Base-by-base conservation (phyloP, 2,797 vertebrate genomes). In the Peromyscus melanophrys region DNA sequence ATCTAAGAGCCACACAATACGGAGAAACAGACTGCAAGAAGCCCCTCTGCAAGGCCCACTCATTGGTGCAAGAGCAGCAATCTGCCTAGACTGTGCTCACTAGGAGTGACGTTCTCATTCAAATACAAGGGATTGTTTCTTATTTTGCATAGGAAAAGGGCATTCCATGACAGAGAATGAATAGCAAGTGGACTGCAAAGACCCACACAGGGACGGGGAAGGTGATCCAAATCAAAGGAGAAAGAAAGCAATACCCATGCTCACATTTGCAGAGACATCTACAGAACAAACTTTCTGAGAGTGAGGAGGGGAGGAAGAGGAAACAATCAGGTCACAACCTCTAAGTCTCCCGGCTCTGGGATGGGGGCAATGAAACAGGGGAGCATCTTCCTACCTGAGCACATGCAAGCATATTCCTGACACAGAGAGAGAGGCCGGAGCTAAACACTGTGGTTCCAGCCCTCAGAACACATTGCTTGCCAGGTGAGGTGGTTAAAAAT, bases 351-450 rank as follows among this genome's bases (percentile, higher is more conserved):
- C 82, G 73, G 31, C 43, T 81, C 63, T 3, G 12, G 29, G 71
- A 19, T 14, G 10, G 71, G 31, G 63, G 31, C 29, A 67, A 65
- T 37, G 73, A 69, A 43, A 57, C 81, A 46, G 25, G 21, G 86
- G 0, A 89, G 2, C 0, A 6, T 1, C 0, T 40, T 89, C 29
- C 59, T 83, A 10, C 1, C 19, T 1, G 31, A 0, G 55, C 0
- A 52, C 9, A 0, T 1, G 21, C 17, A 19, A 0, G 57, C 0
- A 76, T 16, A 0, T 1, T 34, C 1, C 0, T 31, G 12, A 12
- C 0, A 23, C 93, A 52, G 80, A 90, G 59, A 80, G 55, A 4
- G 52, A 90, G 34, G 21, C 61, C 82, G 77, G 92, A 13, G 5
- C 83, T 75, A 92, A 93, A 93, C 0, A 55, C 57, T n/a, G 34